Percentiles rank a stretch among this genome's conserved stretches.
phyloP scores from a whole-genome alignment of 2,113 vertebrate genomes.

The Pangasianodon hypophthalmus region DNA sequence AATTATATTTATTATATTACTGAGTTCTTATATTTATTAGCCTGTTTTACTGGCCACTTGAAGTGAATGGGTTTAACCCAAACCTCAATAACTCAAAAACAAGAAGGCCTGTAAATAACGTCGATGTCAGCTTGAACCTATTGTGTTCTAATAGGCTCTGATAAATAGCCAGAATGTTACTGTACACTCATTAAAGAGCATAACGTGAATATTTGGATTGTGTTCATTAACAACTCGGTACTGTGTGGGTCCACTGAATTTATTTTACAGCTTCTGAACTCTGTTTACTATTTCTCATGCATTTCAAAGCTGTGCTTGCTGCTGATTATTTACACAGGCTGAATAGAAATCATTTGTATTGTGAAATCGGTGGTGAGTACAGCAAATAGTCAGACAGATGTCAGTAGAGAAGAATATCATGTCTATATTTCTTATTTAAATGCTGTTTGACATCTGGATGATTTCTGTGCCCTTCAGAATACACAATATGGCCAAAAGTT shows the following conservation, averaged over 20 bases:
- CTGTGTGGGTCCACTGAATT: not conserved
- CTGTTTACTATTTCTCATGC: not conserved
- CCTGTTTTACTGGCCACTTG: not conserved
- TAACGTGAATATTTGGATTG: not conserved
- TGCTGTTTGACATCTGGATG: not conserved
- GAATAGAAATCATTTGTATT: not conserved
- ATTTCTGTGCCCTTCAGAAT: not conserved
- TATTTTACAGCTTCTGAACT: not conserved
- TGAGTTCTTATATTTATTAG: not conserved
- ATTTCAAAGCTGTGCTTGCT: not conserved
- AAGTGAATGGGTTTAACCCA: not conserved
- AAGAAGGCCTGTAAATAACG: not conserved
- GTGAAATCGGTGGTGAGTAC: not conserved
- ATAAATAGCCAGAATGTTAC: not conserved
- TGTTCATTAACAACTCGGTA: not conserved
- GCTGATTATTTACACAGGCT: not conserved
- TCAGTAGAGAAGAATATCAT: not conserved
- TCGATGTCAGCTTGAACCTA: not conserved
- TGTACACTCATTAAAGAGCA: not conserved
- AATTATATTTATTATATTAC: not conserved
- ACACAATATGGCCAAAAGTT: not conserved
- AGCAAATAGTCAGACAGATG: not conserved
- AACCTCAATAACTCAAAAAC: not conserved
- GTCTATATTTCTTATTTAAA: not conserved
- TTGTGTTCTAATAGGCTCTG: not conserved